Base-by-base conservation (phyloP, 2,797 vertebrate genomes). In the Sphenopsis melanotis region DNA sequence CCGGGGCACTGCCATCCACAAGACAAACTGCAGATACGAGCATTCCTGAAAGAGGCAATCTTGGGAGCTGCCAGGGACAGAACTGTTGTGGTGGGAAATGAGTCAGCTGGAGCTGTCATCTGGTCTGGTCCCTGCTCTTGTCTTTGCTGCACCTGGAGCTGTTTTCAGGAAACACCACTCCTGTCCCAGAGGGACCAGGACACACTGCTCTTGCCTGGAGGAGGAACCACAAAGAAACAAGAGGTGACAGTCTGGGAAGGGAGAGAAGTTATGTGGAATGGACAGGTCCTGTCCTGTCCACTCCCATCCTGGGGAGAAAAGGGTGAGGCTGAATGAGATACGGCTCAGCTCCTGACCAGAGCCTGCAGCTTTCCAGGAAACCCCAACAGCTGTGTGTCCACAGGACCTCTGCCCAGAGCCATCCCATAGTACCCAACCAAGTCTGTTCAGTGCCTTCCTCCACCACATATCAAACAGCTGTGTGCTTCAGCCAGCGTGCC, bases 401-500 rank as follows among this genome's bases (percentile, higher is more conserved):
- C 39, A 61, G 26, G 36, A 46, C 46, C 30, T 75, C 70, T 53
- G 53, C 46, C 57, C 59, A 64, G 46, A 68, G n/a, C 69, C 44
- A 81, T 27, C 59, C 71, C 11, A 22, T 1, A 65, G 16, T 52
- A 55, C 23, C 23, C 71, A 57, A 4, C 15, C 13, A 64, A 49
- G 15, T 37, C 65, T 64, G 21, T 66, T 92, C 57, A 83, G 44
- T 60, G 55, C 63, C 55, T 69, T 92, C 50, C 18, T 78, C 47
- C 3, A 6, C 37, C 6, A 3, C 12, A 5, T 39, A n/a, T 32
- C 44, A 59, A 57, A 66, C 1, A 39, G 21, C 27, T 63, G 4
- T 2, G n/a, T 56, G 32, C 57, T 83, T 39, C 60, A 65, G 72
- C 57, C 0, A 0, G 15, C 0, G 0, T 23, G 70, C n/a, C 83